Base-by-base conservation (phyloP, 2,888 invertebrate species). In the Acanthosepion pharaonis region DNA sequence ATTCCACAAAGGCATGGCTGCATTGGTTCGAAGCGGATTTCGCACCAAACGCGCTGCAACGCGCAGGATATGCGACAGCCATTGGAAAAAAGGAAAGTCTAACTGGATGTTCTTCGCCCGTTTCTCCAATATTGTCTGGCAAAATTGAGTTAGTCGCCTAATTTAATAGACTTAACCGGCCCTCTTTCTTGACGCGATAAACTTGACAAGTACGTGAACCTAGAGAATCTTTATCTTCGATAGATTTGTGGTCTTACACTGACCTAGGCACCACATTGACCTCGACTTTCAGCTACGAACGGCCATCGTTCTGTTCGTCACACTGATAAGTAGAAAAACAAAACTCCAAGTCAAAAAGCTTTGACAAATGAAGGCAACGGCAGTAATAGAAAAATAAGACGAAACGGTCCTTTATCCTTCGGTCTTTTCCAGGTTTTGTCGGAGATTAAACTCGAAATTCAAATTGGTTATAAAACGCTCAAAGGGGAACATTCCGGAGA, bases 41-140 rank as follows among this genome's bases (percentile, higher is more conserved):
- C 78, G 78, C 78, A n/a, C 78, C 78, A 78, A 78, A 78, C 1
- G 78, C n/a, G 78, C n/a, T 78, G 18, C 78, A 33, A 33, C 78
- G 78, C 78, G 78, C n/a, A n/a, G 28, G 78, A 78, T n/a, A 78
- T 78, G 78, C 78, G 78, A 33, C 33, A 33, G 78, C 78, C n/a
- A 33, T n/a, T 78, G 78, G 78, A 33, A 78, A 78, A 33, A 33
- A n/a, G 78, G 33, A n/a, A 78, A 11, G 78, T 78, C 78, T 78
- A 78, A 78, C n/a, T 78, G 78, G 11, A 33, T 18, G 15, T 33
- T 5, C n/a, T n/a, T n/a, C 15, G 78, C 33, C n/a, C 78, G 78
- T n/a, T 78, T 78, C 78, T 78, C 78, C 78, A 78, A 78, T 78
- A 78, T 78, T 78, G 78, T 78, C 78, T 78, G 78, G 78, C n/a